Conservation (phyloP, 2,888 invertebrate genomes). For the Hetaerina titia region DNA sequence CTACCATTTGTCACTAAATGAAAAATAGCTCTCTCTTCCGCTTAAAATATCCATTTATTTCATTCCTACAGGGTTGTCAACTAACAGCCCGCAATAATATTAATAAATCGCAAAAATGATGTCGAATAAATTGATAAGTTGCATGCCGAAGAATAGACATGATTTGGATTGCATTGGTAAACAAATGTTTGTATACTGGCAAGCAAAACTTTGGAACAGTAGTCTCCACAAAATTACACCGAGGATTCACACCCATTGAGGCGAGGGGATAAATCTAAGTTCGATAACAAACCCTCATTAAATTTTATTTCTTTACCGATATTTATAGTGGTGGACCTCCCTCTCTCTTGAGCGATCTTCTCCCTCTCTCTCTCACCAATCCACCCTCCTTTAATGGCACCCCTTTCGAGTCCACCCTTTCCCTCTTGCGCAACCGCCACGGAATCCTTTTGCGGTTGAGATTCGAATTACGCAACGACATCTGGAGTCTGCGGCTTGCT, state of each 20-base stretch:
- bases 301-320: neutral
- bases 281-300: neutral
- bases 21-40: too few relatives aligned
- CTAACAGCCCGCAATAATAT: too few relatives aligned
- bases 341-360: neutral
- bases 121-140: too few relatives aligned
- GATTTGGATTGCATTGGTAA: too few relatives aligned
- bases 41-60: too few relatives aligned
- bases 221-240: neutral
- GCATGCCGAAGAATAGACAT: too few relatives aligned
- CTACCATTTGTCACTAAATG: too few relatives aligned
- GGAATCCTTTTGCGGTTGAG: constrained; percentile 35
- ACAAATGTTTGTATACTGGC: too few relatives aligned
- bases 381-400: neutral
- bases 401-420: constrained; percentile 28
- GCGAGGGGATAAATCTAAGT: neutral
- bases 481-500: constrained; percentile 28
- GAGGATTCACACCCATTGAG: neutral
- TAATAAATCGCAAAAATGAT: too few relatives aligned
- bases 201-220: too few relatives aligned
- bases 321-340: neutral
- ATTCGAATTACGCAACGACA: neutral
- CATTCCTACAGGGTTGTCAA: too few relatives aligned
- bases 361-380: neutral
- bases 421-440: constrained; percentile 33